These are phyloP conservation scores for Drosophila azteca DNA, from an alignment of 1,140 invertebrate species.

Conservation along the genomic window DNA sequence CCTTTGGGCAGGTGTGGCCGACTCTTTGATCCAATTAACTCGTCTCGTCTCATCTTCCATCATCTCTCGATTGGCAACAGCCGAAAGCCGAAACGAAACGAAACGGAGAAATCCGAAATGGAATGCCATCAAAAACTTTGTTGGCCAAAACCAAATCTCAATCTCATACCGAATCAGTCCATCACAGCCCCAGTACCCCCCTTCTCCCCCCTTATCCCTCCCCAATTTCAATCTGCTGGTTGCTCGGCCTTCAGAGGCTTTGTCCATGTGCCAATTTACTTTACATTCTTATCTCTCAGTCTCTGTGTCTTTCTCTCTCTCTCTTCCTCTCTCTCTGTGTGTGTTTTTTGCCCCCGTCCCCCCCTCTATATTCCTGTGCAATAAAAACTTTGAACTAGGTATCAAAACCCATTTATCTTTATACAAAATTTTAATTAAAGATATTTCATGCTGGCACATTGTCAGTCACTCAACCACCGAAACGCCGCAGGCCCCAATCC, in stretches of 20 bases:
- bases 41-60: slow-evolving; percentile 16
- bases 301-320: background rate
- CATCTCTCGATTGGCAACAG: slow-evolving; percentile 42
- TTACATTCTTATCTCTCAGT: slow-evolving; percentile 49
- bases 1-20: background rate
- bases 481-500: no score
- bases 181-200: slow-evolving; percentile 2
- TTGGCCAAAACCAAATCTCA: slow-evolving; percentile 55
- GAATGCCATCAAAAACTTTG: slow-evolving; percentile 75
- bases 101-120: slow-evolving; percentile 30
- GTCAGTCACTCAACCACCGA: slow-evolving; percentile 43
- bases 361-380: slow-evolving; percentile 35
- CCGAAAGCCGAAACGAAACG: slow-evolving; percentile 8
- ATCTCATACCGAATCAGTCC: slow-evolving; percentile 31
- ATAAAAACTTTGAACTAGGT: slow-evolving; percentile 77
- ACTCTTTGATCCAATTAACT: slow-evolving; percentile 54
- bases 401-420: slow-evolving; percentile 81
- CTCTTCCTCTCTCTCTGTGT: background rate
- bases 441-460: slow-evolving; percentile 77
- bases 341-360: background rate
- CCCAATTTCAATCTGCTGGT: slow-evolving; percentile 72
- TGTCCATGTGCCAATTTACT: slow-evolving; percentile 74
- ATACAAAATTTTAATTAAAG: slow-evolving; percentile 81
- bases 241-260: slow-evolving; percentile 41
- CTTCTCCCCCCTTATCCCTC: background rate